phyloP scores from a whole-genome alignment of 2,888 invertebrate genomes.

The Cotesia congregata region DNA sequence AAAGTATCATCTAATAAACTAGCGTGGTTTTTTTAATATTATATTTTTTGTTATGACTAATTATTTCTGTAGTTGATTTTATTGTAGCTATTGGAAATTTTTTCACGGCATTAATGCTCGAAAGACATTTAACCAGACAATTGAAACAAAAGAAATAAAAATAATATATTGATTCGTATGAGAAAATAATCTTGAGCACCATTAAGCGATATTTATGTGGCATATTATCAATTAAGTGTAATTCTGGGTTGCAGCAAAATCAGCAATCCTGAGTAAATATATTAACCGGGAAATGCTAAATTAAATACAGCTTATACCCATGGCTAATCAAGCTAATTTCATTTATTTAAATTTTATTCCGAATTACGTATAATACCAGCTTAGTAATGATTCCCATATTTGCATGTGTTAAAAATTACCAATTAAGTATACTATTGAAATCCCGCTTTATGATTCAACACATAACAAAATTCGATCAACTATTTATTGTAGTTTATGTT shows the following conservation, averaged over 20 bases:
- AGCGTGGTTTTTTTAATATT: background rate
- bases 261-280: conserved; percentile 18
- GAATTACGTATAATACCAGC: conserved; percentile 24
- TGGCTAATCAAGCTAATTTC: conserved; percentile 27
- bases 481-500: too few species aligned
- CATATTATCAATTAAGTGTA: conserved; percentile 34
- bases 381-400: background rate
- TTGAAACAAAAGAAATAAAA: conserved; percentile 25
- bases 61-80: conserved; percentile 3
- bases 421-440: too few species aligned
- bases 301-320: background rate
- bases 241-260: background rate
- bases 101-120: conserved; percentile 16
- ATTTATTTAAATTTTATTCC: conserved; percentile 6
- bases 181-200: conserved; percentile 36
- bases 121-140: conserved; percentile 27
- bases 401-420: background rate
- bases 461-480: too few species aligned
- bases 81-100: background rate
- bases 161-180: conserved; percentile 25
- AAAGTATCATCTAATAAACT: conserved; percentile 18
- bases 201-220: conserved; percentile 33
- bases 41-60: background rate
- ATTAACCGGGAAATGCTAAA: conserved; percentile 20
- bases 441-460: too few species aligned